Evolutionary conservation across 1,140 invertebrate species (phyloP), one percentile per base, ranked within the genome.

Genomic region (Eubasilissa regina): DNA sequence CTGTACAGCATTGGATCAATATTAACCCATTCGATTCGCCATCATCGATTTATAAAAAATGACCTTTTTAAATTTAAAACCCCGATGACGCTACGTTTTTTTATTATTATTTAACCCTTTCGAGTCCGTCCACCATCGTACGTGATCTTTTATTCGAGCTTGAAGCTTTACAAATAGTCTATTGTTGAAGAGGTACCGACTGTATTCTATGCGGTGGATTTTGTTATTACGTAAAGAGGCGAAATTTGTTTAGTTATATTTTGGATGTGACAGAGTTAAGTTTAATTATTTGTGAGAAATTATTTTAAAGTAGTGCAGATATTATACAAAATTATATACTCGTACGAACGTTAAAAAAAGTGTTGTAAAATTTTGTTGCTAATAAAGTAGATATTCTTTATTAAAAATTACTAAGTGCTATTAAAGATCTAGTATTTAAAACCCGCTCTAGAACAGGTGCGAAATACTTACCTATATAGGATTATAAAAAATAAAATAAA

Each of bases 141-240:
- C 82, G 82, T 83, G 82, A 81, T 80, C 79, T 75, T 75, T 81
- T 80, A 76, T 79, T 81, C 13, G 19, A 72, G 53, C 12, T 64
- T n/a, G 62, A 66, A 62, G 80, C 82, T 83, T 81, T 77, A 81
- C 79, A 80, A 82, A 82, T 58, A 74, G 62, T 13, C 45, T 77
- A 77, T 83, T 82, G 78, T 82, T 58, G 35, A 17, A 35, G 25
- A 56, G 53, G 45, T 43, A 48, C 58, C 60, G 58, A 17, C 8
- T 80, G 75, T 83, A 80, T 80, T 81, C 66, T 79, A 73, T 83
- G 81, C 68, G 81, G 81, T 83, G 76, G 81, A 80, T 83, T 83
- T 83, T 78, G 79, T 74, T 55, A 43, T 70, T 76, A 79, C 75
- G 79, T 77, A 79, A 83, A 83, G 81, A 83, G 79, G 55, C 53